Evolutionary conservation across 1,140 invertebrate species (phyloP).

Genomic region (Pygmarrhopalites habei): DNA sequence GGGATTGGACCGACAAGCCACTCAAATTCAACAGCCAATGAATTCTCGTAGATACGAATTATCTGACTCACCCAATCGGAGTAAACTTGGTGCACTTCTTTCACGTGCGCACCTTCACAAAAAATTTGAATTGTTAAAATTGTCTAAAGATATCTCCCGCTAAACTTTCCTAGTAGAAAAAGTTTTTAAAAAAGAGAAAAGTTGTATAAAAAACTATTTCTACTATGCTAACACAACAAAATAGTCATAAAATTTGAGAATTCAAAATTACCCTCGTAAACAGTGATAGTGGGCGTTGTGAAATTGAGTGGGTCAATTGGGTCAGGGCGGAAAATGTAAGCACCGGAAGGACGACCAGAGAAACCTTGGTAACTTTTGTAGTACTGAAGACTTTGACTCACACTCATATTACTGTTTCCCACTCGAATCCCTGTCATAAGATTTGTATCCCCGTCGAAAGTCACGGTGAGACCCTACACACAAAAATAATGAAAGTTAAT

Average conservation of each 20-base stretch:
- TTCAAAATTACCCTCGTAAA: slow-evolving; percentile 40
- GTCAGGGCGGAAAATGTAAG: slow-evolving; percentile 59
- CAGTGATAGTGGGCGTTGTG: slow-evolving; percentile 40
- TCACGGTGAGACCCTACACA: slow-evolving; percentile 29
- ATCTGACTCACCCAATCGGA: slow-evolving; percentile 73
- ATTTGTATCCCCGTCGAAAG: slow-evolving; percentile 43
- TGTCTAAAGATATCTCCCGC: not conserved
- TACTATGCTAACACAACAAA: too few relatives aligned
- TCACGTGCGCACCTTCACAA: slow-evolving; percentile 58
- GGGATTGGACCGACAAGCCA: slow-evolving; percentile 93
- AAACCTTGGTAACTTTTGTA: slow-evolving; percentile 60
- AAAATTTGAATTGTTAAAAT: slow-evolving; percentile 28
- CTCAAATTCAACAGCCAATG: slow-evolving; percentile 67
- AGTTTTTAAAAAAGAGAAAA: too few relatives aligned
- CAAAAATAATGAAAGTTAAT: too few relatives aligned
- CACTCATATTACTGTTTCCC: slow-evolving; percentile 45
- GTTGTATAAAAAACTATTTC: too few relatives aligned
- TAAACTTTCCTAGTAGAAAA: too few relatives aligned
- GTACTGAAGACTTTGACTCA: slow-evolving; percentile 66
- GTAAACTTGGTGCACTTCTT: slow-evolving; percentile 73
- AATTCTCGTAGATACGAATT: slow-evolving; percentile 63
- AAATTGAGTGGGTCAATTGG: slow-evolving; percentile 35
- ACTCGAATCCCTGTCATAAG: slow-evolving; percentile 39
- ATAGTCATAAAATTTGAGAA: too few relatives aligned
- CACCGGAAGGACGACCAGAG: slow-evolving; percentile 55